phyloP scores from a whole-genome alignment of 2,888 invertebrate genomes.

The Chloroclysta siterata region DNA sequence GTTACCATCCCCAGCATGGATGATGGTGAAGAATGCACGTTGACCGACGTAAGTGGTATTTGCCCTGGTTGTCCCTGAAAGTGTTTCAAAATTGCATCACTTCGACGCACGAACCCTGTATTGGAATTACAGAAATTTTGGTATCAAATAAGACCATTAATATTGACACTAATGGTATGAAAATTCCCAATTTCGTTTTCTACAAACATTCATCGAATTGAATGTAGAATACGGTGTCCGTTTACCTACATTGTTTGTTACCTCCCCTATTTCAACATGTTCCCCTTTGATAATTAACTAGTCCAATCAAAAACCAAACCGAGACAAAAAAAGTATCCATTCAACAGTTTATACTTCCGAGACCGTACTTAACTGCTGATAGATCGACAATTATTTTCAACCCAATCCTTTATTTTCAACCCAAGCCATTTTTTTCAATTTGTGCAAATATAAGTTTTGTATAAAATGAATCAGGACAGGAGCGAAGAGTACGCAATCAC shows the following conservation, averaged over 20 bases:
- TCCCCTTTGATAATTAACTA: background rate
- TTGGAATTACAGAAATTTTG: slow-evolving; percentile 29
- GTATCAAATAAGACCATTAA: slow-evolving; percentile 49
- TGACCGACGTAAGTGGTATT: slow-evolving; percentile 93
- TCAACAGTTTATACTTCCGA: slow-evolving; percentile 30
- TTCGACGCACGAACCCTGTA: slow-evolving; percentile 42
- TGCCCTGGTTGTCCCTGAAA: slow-evolving; percentile 2
- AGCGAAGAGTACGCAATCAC: slow-evolving; percentile 17
- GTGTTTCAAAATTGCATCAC: slow-evolving; percentile 36
- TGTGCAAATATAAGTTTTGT: background rate
- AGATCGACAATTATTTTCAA: slow-evolving; percentile 4
- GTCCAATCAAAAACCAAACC: background rate
- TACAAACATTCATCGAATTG: slow-evolving; percentile 22
- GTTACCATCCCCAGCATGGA: slow-evolving; percentile 97
- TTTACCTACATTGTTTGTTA: slow-evolving; percentile 1
- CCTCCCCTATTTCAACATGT: background rate
- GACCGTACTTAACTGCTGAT: slow-evolving; percentile 30
- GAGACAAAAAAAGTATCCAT: slow-evolving; percentile 15
- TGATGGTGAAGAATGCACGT: slow-evolving; percentile 95
- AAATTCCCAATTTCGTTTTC: slow-evolving; percentile 14
- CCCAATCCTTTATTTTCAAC: background rate
- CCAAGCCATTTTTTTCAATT: background rate
- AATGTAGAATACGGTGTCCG: slow-evolving; percentile 17
- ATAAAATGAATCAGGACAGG: slow-evolving; percentile 17
- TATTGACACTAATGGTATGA: slow-evolving; percentile 53